Evolutionary conservation across 2,797 vertebrate species (phyloP), one percentile per base, ranked within the genome.

Genomic region (Dicrostonyx torquatus): DNA sequence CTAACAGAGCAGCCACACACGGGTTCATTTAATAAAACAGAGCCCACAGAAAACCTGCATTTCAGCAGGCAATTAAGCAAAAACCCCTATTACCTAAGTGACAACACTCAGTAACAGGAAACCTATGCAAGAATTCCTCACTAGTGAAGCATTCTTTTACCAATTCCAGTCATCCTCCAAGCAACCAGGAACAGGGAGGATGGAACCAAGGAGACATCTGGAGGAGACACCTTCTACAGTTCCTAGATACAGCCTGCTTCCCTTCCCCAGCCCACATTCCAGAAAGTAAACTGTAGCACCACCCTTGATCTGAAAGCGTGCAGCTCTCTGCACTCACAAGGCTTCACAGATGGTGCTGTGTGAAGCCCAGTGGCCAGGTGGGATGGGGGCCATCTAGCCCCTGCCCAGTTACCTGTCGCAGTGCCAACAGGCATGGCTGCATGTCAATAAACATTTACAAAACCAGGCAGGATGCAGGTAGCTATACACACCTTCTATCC

Each of bases 321-420:
- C 50, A 75, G 26, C 24, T 37, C 18, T 13, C 26, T 58, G 11
- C 3, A 43, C 53, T 26, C 3, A 2, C 1, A 0, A 45, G 80
- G 26, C 37, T 17, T 0, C 0, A 3, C 12, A 34, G 45, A 7
- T 29, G 20, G 2, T 1, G 55, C 72, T 5, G 3, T 0, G 0
- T 4, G 2, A 77, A 11, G 53, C 40, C 40, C 2, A 45, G 45
- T 0, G 0, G 31, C 20, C 1, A 55, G 1, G 6, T 1, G 0
- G 45, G 58, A 34, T 2, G 0, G 66, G 68, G 2, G 37, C 78
- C n/a, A 1, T 8, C 0, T 4, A 5, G 43, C n/a, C 64, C 17
- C 83, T 11, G 34, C 17, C 48, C 4, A 64, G 5, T 43, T 43
- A 13, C 6, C 64, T 15, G n/a, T 40, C 3, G 20, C 0, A 11